A percentile compares a stretch with the other conserved stretches of the same genome.
phyloP scores from a whole-genome alignment of 2,888 invertebrate species.

The Subacronicta megacephala region DNA sequence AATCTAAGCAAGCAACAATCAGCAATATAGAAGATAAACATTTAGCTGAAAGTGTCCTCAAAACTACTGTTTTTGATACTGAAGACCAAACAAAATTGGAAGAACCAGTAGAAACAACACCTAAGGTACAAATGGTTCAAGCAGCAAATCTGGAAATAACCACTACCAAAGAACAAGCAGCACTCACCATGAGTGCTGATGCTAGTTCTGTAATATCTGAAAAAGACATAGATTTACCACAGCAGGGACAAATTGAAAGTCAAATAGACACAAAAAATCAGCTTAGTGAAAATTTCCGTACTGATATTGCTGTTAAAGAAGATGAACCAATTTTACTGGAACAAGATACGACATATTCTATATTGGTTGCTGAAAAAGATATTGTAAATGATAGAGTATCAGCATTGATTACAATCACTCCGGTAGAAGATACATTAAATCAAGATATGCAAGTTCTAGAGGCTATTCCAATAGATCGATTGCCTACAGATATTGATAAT shows the following conservation, averaged over 20 bases:
- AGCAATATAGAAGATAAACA: background rate
- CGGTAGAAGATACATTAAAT: slow-evolving; percentile 2
- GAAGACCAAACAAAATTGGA: background rate
- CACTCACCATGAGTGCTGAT: background rate
- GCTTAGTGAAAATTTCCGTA: background rate
- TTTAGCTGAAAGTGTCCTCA: background rate
- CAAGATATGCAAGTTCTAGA: background rate
- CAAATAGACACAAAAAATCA: background rate
- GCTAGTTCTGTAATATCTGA: background rate
- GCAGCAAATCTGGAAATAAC: background rate
- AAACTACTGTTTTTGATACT: background rate
- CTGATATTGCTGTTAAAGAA: background rate
- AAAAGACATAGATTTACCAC: no score
- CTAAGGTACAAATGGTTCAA: background rate
- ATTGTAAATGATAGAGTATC: background rate
- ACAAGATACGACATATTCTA: background rate
- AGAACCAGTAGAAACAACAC: background rate
- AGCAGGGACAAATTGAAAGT: background rate
- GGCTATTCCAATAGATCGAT: background rate
- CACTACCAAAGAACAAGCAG: background rate
- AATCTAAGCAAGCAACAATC: background rate
- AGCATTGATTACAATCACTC: background rate
- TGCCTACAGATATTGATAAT: background rate
- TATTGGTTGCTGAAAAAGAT: background rate
- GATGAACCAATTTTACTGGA: background rate